Evolutionary conservation across 2,888 invertebrate species (phyloP), one percentile per base, ranked within the genome.

Genomic region (Podotricha telesiphe): DNA sequence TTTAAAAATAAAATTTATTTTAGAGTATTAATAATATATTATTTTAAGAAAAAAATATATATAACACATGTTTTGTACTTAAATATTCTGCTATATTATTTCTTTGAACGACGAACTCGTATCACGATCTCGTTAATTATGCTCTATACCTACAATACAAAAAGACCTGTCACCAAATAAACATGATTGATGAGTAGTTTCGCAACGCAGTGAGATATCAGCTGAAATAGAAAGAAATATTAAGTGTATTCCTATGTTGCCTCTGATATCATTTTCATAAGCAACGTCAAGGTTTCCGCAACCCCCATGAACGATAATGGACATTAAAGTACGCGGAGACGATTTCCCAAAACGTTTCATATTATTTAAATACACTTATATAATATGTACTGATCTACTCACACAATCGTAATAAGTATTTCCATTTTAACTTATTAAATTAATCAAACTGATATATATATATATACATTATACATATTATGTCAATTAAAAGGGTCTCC

Each of bases 241-340:
- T 91, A 90, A 90, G 91, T 91, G 89, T 90, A 87, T 91, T 90
- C 86, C 88, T 89, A 85, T 89, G 90, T 90, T 82, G 82, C 76
- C 74, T 74, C 84, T 89, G 89, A 89, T 91, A 90, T 91, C 90
- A 88, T 91, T 91, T 89, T 91, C 88, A 89, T 90, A 87, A 86
- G 81, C 85, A 59, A 79, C 81, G 82, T 80, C 83, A 82, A 85
- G 82, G 86, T 82, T 85, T 80, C 80, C 84, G 82, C 84, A 86
- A 82, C 85, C 87, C 89, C 86, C 84, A 80, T 79, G 77, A 80
- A 77, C 75, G 78, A 79, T 79, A 79, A 71, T 63, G 82, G 67
- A 86, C 78, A 88, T 62, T n/a, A 69, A 75, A 74, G 74, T 68
- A 2, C 19, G 34, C 81, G 67, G 89, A 90, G 85, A 72, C 5